A percentile compares a stretch with the other conserved stretches of the same genome.
Evolutionary conservation across 2,113 vertebrate genomes (phyloP).

Genomic region (Engraulis encrasicolus): DNA sequence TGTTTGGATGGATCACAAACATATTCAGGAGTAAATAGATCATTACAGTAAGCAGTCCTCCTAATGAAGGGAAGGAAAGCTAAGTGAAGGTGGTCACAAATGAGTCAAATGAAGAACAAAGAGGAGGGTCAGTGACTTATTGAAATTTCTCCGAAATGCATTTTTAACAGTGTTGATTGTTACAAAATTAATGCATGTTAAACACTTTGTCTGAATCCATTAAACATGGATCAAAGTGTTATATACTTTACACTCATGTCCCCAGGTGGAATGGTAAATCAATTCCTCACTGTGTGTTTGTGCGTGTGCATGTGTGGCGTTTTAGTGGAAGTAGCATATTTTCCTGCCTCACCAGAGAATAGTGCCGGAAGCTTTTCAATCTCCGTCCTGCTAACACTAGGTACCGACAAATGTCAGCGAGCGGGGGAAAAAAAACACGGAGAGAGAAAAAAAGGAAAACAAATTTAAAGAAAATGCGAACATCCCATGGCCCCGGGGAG

Average conservation of each 20-base stretch:
- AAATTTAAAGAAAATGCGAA: background rate
- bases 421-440: background rate
- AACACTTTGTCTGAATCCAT: background rate
- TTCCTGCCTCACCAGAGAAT: background rate
- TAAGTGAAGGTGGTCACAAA: slow-evolving; percentile 19
- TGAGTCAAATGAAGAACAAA: background rate
- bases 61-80: too few species aligned
- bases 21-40: background rate
- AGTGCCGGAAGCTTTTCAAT: background rate
- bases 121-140: background rate
- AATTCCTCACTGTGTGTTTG: background rate
- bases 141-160: background rate
- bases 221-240: slow-evolving; percentile 7
- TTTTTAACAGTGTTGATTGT: background rate
- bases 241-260: background rate
- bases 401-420: background rate
- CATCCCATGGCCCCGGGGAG: background rate
- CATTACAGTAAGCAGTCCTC: too few species aligned
- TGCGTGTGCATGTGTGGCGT: background rate
- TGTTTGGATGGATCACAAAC: background rate
- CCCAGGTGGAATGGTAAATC: slow-evolving; percentile 3
- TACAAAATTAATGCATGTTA: background rate
- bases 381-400: background rate
- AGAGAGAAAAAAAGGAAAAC: background rate
- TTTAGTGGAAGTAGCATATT: background rate